Percentiles rank a stretch among this genome's conserved stretches.
Conservation (phyloP, 2,797 vertebrate species). For the Clarias fuscus region DNA sequence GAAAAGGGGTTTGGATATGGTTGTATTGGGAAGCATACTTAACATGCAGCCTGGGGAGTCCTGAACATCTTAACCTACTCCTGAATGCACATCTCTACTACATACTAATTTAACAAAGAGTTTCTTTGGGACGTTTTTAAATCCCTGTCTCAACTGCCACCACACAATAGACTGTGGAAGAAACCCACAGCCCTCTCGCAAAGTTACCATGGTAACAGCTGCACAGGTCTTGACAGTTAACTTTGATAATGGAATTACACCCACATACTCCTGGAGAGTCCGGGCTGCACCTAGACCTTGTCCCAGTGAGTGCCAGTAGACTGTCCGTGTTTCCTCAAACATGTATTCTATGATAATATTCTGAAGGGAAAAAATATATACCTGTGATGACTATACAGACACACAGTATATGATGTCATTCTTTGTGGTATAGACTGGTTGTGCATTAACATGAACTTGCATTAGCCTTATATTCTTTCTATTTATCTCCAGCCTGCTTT, state of each 20-base stretch:
- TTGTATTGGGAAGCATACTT: not conserved
- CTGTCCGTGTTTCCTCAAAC: conserved; percentile 13
- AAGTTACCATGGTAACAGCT: conserved; percentile 20
- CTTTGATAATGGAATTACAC: conserved; percentile 12
- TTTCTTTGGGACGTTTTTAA: conserved; percentile 14
- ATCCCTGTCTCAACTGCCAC: not conserved
- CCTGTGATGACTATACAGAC: not conserved
- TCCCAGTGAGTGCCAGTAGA: conserved; percentile 7
- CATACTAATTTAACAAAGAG: not conserved
- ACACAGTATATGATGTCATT: not conserved
- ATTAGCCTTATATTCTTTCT: not conserved
- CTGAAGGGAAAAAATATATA: not conserved
- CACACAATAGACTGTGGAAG: not conserved
- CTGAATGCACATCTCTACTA: conserved; percentile 8
- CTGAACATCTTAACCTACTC: not conserved
- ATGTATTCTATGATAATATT: conserved; percentile 20
- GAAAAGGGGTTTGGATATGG: not conserved
- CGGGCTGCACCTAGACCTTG: conserved; percentile 4
- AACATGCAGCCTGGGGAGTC: not conserved
- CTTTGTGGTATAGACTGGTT: not conserved
- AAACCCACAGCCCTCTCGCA: not conserved
- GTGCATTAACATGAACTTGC: not conserved
- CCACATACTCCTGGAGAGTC: conserved; percentile 8
- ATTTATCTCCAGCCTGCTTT: not conserved
- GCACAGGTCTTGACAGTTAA: conserved; percentile 14